Evolutionary conservation across 2,113 vertebrate species (phyloP), one percentile per base, ranked within the genome.

Genomic region (Azemiops feae): DNA sequence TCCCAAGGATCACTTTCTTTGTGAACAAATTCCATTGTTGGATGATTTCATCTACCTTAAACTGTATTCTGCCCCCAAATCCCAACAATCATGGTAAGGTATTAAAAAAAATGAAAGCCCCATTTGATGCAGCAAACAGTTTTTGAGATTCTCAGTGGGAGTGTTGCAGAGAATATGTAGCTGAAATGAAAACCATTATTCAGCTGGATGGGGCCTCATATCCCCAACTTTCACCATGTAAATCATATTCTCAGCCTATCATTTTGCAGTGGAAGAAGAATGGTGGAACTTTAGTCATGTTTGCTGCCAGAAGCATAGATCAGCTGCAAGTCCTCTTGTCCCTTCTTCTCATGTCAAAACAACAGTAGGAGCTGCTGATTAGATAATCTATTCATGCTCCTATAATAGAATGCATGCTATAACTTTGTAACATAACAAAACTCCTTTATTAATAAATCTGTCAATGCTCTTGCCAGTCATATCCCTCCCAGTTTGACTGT

Each of bases 401-500:
- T 74, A 7, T 93, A 94, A 34, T 88, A 92, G 93, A 94, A 91
- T 91, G 3, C 87, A 10, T 94, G 95, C 94, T 85, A 30, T 94
- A 95, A 94, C 64, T 95, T 43, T 91, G 93, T 64, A 94, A 93
- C 86, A 2, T 90, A 91, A 90, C 93, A 90, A 47, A 91, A 18
- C 88, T 94, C 94, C 95, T 92, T 93, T 94, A 94, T 39, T n/a
- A 94, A 89, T 92, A 95, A 94, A 94, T 85, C 88, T 95, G 91
- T 93, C 94, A 27, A 69, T 94, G 58, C 89, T 55, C 92, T 87
- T 95, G 94, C 88, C 89, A 95, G 34, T 96, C 94, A 93, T 91
- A 94, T 94, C 57, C 93, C 55, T 92, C 95, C 52, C 91, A 90
- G 91, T 96, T 95, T 92, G 96, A 96, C 93, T 90, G 64, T 25